These are phyloP conservation scores for Acrocephalus kingi DNA, from an alignment of 2,113 vertebrate species.

Conservation along the genomic window DNA sequence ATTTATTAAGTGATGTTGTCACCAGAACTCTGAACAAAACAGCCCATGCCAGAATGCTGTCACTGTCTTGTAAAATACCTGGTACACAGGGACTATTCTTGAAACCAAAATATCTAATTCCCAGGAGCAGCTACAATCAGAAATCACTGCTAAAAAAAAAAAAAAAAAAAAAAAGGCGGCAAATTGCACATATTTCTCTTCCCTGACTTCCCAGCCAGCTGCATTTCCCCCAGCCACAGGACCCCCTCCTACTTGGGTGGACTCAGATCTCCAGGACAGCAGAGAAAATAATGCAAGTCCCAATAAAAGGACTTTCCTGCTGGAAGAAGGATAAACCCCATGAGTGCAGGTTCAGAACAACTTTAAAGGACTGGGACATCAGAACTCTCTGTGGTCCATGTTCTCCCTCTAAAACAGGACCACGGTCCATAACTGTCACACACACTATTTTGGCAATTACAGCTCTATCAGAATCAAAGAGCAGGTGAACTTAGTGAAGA, in stretches of 20 bases:
- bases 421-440: background rate
- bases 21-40: slow-evolving; percentile 56
- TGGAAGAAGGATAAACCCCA: background rate
- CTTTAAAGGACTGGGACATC: background rate
- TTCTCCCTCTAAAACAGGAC: background rate
- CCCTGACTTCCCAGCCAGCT: background rate
- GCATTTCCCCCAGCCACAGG: background rate
- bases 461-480: background rate
- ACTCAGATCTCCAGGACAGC: background rate
- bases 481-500: background rate
- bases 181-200: background rate
- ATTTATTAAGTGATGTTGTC: slow-evolving; percentile 29
- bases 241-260: background rate
- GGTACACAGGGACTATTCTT: background rate
- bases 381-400: background rate
- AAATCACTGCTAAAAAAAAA: background rate
- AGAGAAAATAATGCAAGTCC: background rate
- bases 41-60: background rate
- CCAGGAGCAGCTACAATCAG: background rate
- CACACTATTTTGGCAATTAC: background rate
- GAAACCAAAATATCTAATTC: background rate
- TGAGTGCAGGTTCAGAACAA: background rate
- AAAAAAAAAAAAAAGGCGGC: too few species aligned
- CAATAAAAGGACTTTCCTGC: background rate
- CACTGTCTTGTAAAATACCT: background rate